Conservation (phyloP, 1,140 invertebrate species). For the Bombus pyrosoma region DNA sequence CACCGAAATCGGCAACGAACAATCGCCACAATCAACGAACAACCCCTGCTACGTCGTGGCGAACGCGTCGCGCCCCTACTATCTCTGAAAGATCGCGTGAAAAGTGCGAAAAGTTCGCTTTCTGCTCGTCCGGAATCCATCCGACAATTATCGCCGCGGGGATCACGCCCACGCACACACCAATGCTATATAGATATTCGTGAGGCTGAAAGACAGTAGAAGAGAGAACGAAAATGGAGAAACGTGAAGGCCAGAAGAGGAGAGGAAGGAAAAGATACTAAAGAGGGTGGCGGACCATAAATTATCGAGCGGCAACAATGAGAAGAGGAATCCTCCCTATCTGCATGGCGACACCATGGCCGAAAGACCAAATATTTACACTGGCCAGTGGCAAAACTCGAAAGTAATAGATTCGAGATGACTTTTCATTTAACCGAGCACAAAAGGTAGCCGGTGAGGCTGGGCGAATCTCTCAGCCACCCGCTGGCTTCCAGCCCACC, state of each 20-base stretch:
- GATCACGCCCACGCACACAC: constrained; percentile 21
- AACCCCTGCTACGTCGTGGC: constrained; percentile 14
- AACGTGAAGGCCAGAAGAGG: not conserved
- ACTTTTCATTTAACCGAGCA: constrained; percentile 70
- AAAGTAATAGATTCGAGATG: constrained; percentile 74
- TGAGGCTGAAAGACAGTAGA: constrained; percentile 1
- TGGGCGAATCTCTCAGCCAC: constrained; percentile 49
- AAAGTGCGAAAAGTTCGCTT: constrained; percentile 62
- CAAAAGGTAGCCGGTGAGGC: constrained; percentile 52
- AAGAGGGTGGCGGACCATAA: constrained; percentile 59
- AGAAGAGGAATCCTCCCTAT: constrained; percentile 56
- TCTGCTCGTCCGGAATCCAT: not conserved
- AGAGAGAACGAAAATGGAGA: not conserved
- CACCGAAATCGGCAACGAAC: constrained; percentile 52
- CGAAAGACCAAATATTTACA: constrained; percentile 70
- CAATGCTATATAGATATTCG: not conserved
- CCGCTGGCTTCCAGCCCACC: constrained; percentile 54
- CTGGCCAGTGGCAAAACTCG: constrained; percentile 66
- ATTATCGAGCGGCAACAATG: constrained; percentile 68
- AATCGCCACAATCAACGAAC: constrained; percentile 65
- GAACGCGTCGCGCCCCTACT: not conserved
- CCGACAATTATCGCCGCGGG: constrained; percentile 62
- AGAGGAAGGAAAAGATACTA: not conserved
- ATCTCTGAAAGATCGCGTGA: constrained; percentile 15
- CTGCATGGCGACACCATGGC: constrained; percentile 42